Evolutionary conservation across 2,113 vertebrate species (phyloP).

Genomic region (Gambusia holbrooki): DNA sequence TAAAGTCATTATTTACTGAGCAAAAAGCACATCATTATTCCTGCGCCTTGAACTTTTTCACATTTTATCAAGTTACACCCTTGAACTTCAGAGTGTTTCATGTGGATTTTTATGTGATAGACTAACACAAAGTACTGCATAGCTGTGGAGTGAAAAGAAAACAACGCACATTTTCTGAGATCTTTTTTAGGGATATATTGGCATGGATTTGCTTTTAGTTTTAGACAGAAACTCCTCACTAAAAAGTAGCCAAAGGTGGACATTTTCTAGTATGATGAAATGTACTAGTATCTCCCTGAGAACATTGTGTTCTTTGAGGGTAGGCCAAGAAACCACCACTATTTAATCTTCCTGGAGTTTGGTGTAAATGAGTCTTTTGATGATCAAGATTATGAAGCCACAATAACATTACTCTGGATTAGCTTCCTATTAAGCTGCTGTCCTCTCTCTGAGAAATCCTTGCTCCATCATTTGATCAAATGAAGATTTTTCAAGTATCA

Average conservation of each 20-base stretch:
- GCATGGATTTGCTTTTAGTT: not conserved
- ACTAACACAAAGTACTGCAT: not conserved
- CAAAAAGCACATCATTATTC: slow-evolving; percentile 14
- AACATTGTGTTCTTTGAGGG: not conserved
- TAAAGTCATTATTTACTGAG: not conserved
- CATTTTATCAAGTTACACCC: not conserved
- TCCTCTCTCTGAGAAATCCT: too few species aligned
- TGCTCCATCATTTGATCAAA: not conserved
- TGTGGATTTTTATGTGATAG: not conserved
- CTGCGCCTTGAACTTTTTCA: not conserved
- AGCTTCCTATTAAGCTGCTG: too few species aligned
- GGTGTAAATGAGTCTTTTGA: too few species aligned
- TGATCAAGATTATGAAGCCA: too few species aligned
- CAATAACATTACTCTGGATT: not conserved
- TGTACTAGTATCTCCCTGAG: not conserved
- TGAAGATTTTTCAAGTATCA: not conserved
- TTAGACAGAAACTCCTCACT: not conserved
- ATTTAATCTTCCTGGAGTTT: not conserved
- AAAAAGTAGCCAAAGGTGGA: not conserved
- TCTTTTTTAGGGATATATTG: not conserved
- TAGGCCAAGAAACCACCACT: not conserved
- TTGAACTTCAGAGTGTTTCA: not conserved
- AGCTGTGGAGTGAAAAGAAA: not conserved
- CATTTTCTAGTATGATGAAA: not conserved
- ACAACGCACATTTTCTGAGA: not conserved